Conservation (phyloP, 1,140 invertebrate genomes). For the Philotrypesis tridentata region DNA sequence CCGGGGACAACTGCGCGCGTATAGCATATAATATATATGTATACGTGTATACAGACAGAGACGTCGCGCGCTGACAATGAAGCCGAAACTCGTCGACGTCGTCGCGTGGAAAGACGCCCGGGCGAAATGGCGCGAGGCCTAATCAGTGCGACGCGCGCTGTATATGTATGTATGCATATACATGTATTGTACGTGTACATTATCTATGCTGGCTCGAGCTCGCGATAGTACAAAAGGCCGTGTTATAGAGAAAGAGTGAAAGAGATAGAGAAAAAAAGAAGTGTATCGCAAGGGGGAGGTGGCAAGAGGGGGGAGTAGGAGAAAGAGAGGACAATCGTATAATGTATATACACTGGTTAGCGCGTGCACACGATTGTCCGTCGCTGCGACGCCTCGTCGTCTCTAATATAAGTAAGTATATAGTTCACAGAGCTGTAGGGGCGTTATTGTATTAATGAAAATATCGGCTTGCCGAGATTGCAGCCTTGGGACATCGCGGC, state of each 20-base stretch:
- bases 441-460: slow-evolving; percentile 22
- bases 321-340: slow-evolving; percentile 40
- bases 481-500: too few relatives aligned
- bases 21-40: background rate
- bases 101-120: slow-evolving; percentile 7
- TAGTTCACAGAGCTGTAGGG: background rate
- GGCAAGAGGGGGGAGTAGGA: slow-evolving; percentile 25
- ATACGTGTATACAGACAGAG: too few relatives aligned
- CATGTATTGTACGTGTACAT: too few relatives aligned
- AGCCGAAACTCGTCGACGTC: slow-evolving; percentile 8
- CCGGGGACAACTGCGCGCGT: background rate
- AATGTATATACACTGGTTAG: too few relatives aligned
- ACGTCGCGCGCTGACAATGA: slow-evolving; percentile 10
- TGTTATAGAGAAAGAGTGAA: background rate
- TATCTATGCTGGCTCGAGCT: slow-evolving; percentile 44
- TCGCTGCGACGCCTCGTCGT: too few relatives aligned
- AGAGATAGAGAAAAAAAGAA: slow-evolving; percentile 18
- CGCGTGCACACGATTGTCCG: slow-evolving; percentile 62
- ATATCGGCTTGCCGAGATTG: background rate
- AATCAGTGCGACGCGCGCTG: slow-evolving; percentile 46
- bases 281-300: too few relatives aligned
- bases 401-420: too few relatives aligned
- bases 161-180: too few relatives aligned
- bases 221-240: slow-evolving; percentile 51
- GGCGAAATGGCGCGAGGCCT: background rate